These are phyloP conservation scores for Pseudopleuronectes americanus DNA, from an alignment of 2,797 vertebrate genomes.

Conservation along the genomic window DNA sequence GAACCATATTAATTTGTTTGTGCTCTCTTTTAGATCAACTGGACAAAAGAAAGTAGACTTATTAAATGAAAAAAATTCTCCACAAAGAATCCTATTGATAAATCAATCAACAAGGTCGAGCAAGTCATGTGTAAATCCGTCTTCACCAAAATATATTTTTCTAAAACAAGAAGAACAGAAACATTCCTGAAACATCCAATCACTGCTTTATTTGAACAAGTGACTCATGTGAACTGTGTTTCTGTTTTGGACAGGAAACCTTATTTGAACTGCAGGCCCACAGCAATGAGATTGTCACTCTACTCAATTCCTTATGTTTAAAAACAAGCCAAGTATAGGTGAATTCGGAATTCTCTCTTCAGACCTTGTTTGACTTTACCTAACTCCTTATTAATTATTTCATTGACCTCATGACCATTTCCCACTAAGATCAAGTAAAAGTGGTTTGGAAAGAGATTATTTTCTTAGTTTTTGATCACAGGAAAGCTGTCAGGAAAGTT, in stretches of 20 bases:
- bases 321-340: not conserved
- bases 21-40: too few species aligned
- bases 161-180: too few species aligned
- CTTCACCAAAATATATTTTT: too few species aligned
- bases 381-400: not conserved
- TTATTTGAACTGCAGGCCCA: not conserved
- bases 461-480: not conserved
- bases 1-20: too few species aligned
- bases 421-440: not conserved
- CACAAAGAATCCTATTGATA: too few species aligned
- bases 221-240: not conserved
- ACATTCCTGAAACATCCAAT: too few species aligned
- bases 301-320: not conserved
- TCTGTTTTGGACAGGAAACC: not conserved
- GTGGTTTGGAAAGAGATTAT: not conserved
- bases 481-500: not conserved
- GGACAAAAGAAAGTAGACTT: too few species aligned
- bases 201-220: too few species aligned
- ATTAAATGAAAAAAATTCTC: too few species aligned
- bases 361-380: not conserved
- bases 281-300: not conserved
- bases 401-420: not conserved
- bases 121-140: too few species aligned
- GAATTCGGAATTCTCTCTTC: not conserved
- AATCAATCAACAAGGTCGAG: too few species aligned